Evolutionary conservation across 1,140 invertebrate genomes (phyloP), one percentile per base, ranked within the genome.

Genomic region (Lepidurus arcticus): DNA sequence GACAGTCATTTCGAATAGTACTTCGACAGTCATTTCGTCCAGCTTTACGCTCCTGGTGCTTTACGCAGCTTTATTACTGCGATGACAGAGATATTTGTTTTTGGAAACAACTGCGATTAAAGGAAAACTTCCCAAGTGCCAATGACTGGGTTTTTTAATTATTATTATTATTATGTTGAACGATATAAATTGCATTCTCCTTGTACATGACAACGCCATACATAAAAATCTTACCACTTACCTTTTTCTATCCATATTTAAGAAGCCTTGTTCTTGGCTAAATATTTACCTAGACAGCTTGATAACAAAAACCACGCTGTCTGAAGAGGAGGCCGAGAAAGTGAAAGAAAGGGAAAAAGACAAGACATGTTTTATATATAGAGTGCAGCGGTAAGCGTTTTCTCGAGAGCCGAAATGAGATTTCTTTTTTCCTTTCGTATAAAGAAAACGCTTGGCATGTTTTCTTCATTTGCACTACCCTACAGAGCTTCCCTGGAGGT

Each of bases 181-280:
- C 21, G 13, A 65, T 34, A 34, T 34, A 65, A 65, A 9, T 16
- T 65, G 53, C n/a, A 65, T n/a, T 21, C 53, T 21, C n/a, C 21
- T 65, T 65, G 53, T 65, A 65, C 53, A 65, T 65, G 53, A 7
- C 53, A 65, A 65, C 53, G 53, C 53, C 53, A 65, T 65, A 65
- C 16, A 65, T 65, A 65, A 65, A 13, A 21, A n/a, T 7, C 53
- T 65, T 65, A 65, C 13, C 53, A n/a, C 53, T 65, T 65, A 65
- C 13, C 53, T 16, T 65, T 65, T 65, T 65, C 21, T 65, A 13
- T 65, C 21, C 53, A 1, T 7, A 13, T 9, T n/a, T 65, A 65
- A 65, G 53, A 65, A 21, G 53, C 16, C 21, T 65, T 65, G 53
- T 65, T 21, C 13, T 34, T 34, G 21, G 7, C 53, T 10, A 65